Base-by-base conservation (phyloP, 2,888 invertebrate genomes). In the Podotricha telesiphe region DNA sequence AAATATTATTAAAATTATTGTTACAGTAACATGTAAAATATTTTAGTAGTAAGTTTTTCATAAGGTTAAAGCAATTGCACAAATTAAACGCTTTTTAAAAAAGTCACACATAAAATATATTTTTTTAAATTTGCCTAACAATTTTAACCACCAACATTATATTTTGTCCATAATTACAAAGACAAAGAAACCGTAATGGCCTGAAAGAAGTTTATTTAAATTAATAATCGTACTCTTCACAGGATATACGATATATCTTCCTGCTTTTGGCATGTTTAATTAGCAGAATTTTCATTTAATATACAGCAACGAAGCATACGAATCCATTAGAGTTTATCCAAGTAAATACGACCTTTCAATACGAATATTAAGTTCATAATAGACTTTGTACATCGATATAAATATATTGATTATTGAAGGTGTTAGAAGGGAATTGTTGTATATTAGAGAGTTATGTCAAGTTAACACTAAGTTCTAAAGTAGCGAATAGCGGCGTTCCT, bases 381-480 rank as follows among this genome's bases (percentile, higher is more conserved):
- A 53, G 34, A 53, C 37, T 28, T 2, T 6, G 10, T 53, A 37
- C 45, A n/a, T 45, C 22, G 17, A 59, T 59, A 59, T 45, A 11
- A 42, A 22, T 45, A 42, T 20, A 58, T 45, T 28, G 28, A 28
- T 13, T 15, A 22, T 59, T 28, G n/a, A 37, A 55, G 11, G 55
- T 37, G 2, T 45, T 59, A 45, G n/a, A 59, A 59, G 22, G 42
- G 10, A 59, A 11, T 59, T 45, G 45, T 45, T 45, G 11, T 45
- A 45, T 58, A 22, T 59, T 45, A 59, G 22, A 59, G n/a, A 59
- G 59, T 45, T 59, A 59, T 42, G 58, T 22, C 59, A 65, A 65
- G 50, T 65, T 65, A 65, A 55, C 48, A 34, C 61, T 68, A 68
- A 65, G 56, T 71, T 63, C 58, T 42, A 28, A 51, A 70, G 62